Evolutionary conservation across 2,797 vertebrate species (phyloP).

Genomic region (Pterois miles): DNA sequence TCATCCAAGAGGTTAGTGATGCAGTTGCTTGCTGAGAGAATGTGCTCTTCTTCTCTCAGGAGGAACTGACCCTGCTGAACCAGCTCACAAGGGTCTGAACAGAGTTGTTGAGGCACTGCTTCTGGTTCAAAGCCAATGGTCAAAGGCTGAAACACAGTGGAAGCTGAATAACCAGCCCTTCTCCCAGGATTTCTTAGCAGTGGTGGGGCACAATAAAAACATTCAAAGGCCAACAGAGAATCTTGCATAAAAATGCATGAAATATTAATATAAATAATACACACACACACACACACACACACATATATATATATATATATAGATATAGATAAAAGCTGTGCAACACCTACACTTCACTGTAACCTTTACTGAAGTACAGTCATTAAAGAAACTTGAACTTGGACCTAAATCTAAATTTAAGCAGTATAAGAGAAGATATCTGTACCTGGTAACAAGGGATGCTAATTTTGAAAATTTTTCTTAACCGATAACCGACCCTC

Average conservation of each 20-base stretch:
- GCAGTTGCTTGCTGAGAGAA: slow-evolving; percentile 10
- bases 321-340: too few species aligned
- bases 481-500: too few species aligned
- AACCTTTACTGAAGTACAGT: neutral
- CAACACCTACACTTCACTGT: neutral
- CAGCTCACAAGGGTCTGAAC: slow-evolving; percentile 10
- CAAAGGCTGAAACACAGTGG: slow-evolving; percentile 15
- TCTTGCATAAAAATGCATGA: neutral
- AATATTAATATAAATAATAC: too few species aligned
- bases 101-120: slow-evolving; percentile 5
- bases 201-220: neutral
- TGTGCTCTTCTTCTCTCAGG: neutral
- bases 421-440: neutral
- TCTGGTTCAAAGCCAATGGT: slow-evolving; percentile 26
- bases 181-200: neutral
- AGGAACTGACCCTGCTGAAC: slow-evolving; percentile 14
- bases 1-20: slow-evolving; percentile 12
- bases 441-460: too few species aligned
- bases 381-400: neutral
- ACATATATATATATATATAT: too few species aligned
- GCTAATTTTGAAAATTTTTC: too few species aligned
- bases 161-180: neutral
- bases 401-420: neutral
- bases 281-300: too few species aligned
- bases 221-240: slow-evolving; percentile 8